A percentile compares a stretch with the other conserved stretches of the same genome.
phyloP scores from a whole-genome alignment of 2,113 vertebrate genomes.

The Leucosticte australis region DNA sequence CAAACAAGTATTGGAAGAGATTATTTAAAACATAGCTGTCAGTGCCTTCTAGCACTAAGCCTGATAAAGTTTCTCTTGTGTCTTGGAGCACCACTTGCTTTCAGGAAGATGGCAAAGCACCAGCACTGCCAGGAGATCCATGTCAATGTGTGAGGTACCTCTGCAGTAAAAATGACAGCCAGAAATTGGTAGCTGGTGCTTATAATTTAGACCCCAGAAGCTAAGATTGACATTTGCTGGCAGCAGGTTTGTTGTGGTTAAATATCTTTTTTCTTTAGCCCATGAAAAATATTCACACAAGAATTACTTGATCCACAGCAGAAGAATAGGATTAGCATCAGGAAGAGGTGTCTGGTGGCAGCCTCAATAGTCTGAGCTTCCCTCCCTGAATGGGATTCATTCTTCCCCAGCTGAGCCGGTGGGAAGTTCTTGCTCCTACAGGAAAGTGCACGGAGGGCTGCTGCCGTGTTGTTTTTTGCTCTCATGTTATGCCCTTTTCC shows the following conservation, averaged over 20 bases:
- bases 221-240: constrained; percentile 34
- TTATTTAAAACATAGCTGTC: background rate
- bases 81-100: background rate
- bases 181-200: background rate
- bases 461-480: background rate
- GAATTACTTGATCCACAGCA: constrained; percentile 36
- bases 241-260: constrained; percentile 53
- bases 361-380: background rate
- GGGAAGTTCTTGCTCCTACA: constrained; percentile 12
- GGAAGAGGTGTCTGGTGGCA: constrained; percentile 49
- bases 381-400: constrained; percentile 16
- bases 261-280: constrained; percentile 50
- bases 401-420: background rate
- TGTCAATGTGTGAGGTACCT: constrained; percentile 26
- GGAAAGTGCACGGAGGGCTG: background rate
- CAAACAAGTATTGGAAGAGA: constrained; percentile 24
- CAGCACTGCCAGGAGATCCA: background rate
- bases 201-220: background rate
- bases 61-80: constrained; percentile 13
- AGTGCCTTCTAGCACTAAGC: constrained; percentile 23
- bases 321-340: constrained; percentile 58
- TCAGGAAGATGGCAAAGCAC: background rate
- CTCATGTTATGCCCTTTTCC: constrained; percentile 34
- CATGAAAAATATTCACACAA: constrained; percentile 16
- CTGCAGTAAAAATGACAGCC: background rate